Base-by-base conservation (phyloP, 2,888 invertebrate genomes). In the Tholera decimalis region DNA sequence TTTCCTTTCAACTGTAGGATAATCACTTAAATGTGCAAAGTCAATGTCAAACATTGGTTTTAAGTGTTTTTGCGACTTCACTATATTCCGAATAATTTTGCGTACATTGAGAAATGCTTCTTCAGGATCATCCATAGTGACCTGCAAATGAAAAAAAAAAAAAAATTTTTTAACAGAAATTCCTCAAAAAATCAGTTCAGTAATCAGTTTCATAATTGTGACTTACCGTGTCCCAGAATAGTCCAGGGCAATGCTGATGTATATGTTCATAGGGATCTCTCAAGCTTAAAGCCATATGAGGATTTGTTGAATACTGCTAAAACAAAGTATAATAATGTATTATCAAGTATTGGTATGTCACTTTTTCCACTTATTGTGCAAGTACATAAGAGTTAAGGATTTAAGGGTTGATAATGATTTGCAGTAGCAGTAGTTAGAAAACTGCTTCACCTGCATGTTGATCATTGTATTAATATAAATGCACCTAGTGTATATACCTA, bases 161-260 rank as follows among this genome's bases (percentile, higher is more conserved):
- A 11, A n/a, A n/a, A n/a, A n/a, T n/a, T n/a, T n/a, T n/a, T n/a
- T n/a, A n/a, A n/a, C n/a, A n/a, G n/a, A n/a, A n/a, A n/a, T n/a
- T n/a, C n/a, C n/a, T n/a, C n/a, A n/a, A n/a, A n/a, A n/a, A n/a
- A n/a, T n/a, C n/a, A n/a, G n/a, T n/a, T n/a, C n/a, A n/a, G n/a
- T n/a, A n/a, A n/a, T n/a, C n/a, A n/a, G n/a, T n/a, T n/a, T n/a
- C n/a, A n/a, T n/a, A n/a, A n/a, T n/a, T n/a, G n/a, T n/a, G 35
- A 83, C 91, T 89, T 82, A 95, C 95, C 2, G 94, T 91, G 66
- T 95, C 91, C 88, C 89, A 91, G 68, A 95, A 95, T 13, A 94
- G 77, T 15, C 95, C 95, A 33, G 94, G 94, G 24, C 73, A 78
- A 39, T 87, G 83, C 0, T 86, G 88, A 78, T 94, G 92, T 69